Conservation (phyloP, 2,797 vertebrate genomes). For the Ficedula albicollis region DNA sequence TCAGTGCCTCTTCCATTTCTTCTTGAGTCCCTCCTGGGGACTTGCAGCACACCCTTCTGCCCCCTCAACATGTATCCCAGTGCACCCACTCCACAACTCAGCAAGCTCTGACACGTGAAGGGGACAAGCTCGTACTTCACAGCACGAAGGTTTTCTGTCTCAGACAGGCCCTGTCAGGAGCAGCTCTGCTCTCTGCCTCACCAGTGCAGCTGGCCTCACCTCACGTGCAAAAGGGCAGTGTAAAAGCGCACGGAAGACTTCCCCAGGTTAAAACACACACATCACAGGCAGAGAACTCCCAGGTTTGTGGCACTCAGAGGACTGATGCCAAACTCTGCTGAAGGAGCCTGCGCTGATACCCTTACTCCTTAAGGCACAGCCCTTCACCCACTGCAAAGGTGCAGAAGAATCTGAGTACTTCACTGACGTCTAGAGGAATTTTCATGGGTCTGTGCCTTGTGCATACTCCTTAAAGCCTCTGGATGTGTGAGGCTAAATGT, state of each 20-base stretch:
- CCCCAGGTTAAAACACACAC: neutral
- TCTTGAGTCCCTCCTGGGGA: neutral
- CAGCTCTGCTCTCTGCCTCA: neutral
- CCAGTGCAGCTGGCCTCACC: neutral
- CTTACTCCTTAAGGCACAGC: too few relatives aligned
- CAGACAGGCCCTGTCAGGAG: neutral
- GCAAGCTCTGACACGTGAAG: neutral
- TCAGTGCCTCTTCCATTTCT: too few relatives aligned
- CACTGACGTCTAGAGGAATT: fast-evolving
- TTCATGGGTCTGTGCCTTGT: neutral
- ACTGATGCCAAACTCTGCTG: fast-evolving
- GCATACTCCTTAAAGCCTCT: neutral
- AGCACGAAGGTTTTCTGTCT: fast-evolving
- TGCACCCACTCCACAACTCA: fast-evolving
- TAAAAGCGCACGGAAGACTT: neutral
- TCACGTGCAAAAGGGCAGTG: fast-evolving
- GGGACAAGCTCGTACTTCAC: neutral
- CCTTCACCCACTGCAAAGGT: fast-evolving
- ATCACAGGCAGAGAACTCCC: neutral
- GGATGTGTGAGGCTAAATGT: neutral
- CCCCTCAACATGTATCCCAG: fast-evolving
- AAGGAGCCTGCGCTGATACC: neutral
- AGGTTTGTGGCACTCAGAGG: too few relatives aligned
- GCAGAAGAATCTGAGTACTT: neutral
- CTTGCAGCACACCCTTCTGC: fast-evolving